Evolutionary conservation across 2,113 vertebrate species (phyloP), one percentile per base, ranked within the genome.

Genomic region (Sphaerodactylus townsendi): DNA sequence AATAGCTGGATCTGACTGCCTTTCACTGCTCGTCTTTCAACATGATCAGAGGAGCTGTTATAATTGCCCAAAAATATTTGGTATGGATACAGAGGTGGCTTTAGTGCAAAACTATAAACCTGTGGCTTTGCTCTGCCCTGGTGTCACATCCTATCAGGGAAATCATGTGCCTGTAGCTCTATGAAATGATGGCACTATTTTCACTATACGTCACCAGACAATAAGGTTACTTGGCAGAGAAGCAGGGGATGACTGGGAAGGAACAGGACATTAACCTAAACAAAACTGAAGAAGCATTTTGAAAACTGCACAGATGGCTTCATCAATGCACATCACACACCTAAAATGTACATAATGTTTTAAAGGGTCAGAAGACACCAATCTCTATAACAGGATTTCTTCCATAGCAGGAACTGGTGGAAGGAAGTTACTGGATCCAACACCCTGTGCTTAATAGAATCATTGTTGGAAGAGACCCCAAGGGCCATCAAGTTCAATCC

Each of bases 1-100:
- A 88, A 84, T 44, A 89, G 77, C 1, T 59, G 4, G 59, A 76
- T 66, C 65, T 56, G 35, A 69, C 21, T 77, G 72, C 6, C 6
- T 88, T 75, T 39, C 39, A 90, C 80, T 91, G 41, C 30, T 30
- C 72, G 53, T 35, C 11, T 50, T 78, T 73, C 69, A 73, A 69
- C 4, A 37, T 81, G 50, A 59, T 72, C 37, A 21, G 10, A 72
- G 41, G 68, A 81, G 33, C 65, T 33, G 17, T 7, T 71, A 35
- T 48, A 19, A 3, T 59, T 48, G 50, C 80, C 21, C 15, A 59
- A 66, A 17, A 50, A 56, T 37, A 19, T 56, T 56, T 59, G 33
- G 37, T 68, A 39, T 19, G 11, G 13, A 5, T 46, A 23, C 30
- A 50, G 48, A 3, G 25, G 30, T 68, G 46, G 9, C 35, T 56